Evolutionary conservation across 1,140 invertebrate species (phyloP), one percentile per base, ranked within the genome.

Genomic region (Cherax destructor): DNA sequence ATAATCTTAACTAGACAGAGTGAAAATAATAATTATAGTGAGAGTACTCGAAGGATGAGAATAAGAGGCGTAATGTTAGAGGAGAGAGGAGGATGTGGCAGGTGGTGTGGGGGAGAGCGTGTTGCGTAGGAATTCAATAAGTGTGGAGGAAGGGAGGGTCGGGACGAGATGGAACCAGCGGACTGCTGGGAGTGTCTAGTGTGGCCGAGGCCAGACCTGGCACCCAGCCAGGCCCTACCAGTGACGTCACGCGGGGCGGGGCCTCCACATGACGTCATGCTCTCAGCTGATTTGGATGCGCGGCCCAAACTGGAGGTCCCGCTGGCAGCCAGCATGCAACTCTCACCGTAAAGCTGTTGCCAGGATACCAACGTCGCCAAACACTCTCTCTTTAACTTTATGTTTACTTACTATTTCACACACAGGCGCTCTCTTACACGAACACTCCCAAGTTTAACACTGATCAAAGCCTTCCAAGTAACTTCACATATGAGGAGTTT

Each of bases 261-360:
- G 79, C 79, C 30, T 81, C 16, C n/a, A 9, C 6, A 50, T 81
- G 79, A 81, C 79, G 79, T 81, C 79, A 81, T 81, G 52, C 79
- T 81, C 79, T 81, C 79, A 81, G 79, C 79, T 81, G 79, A 81
- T 81, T 81, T 81, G 79, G 79, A 59, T 81, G 79, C 79, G 79
- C 79, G 79, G 79, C 50, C 56, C 50, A 81, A 81, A 81, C 50
- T 21, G 56, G 79, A 56, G 50, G 79, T 59, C 79, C 79, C 52
- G n/a, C 79, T 59, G 50, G 50, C 78, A 49, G 47, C 78, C 78
- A 50, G 78, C 79, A 56, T 59, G n/a, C 79, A 30, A n/a, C 79
- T 59, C 50, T 47, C 79, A 4, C 79, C 79, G 52, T 81, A 56
- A 47, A 59, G 79, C 50, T 81, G 79, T 59, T 81, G 79, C 79